These are phyloP conservation scores for Spodoptera exigua DNA, from an alignment of 2,888 invertebrate genomes.

Conservation along the genomic window DNA sequence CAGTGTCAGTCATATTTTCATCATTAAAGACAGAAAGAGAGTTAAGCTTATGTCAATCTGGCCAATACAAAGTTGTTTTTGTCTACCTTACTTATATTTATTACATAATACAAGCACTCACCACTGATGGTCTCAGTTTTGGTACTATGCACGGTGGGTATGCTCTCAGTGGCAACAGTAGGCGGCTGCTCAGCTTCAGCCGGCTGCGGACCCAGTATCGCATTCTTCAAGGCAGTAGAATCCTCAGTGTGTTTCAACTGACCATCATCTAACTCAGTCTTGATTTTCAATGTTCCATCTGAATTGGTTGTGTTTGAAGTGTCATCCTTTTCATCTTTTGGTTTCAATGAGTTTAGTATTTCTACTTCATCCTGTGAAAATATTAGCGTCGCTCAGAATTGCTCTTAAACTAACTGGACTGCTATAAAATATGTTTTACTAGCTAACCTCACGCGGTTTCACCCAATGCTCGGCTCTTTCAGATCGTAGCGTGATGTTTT, in stretches of 20 bases:
- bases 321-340: slow-evolving; percentile 90
- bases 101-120: slow-evolving; percentile 60
- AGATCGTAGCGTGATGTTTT: too few relatives aligned
- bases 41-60: too few relatives aligned
- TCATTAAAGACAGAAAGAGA: too few relatives aligned
- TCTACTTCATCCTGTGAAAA: slow-evolving; percentile 90
- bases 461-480: too few relatives aligned
- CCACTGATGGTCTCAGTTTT: slow-evolving; percentile 78
- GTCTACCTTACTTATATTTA: too few relatives aligned
- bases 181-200: slow-evolving; percentile 70
- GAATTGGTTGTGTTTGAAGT: slow-evolving; percentile 52
- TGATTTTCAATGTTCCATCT: slow-evolving; percentile 71
- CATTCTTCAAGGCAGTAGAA: slow-evolving; percentile 83
- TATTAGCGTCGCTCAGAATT: background rate
- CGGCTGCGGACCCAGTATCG: slow-evolving; percentile 81
- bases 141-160: slow-evolving; percentile 74
- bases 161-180: slow-evolving; percentile 65
- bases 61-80: background rate
- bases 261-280: slow-evolving; percentile 76
- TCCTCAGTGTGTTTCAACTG: slow-evolving; percentile 83
- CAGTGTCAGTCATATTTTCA: too few relatives aligned
- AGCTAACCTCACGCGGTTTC: too few relatives aligned
- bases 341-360: slow-evolving; percentile 91
- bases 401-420: too few relatives aligned
- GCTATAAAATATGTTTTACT: too few relatives aligned